Evolutionary conservation across 2,888 invertebrate species (phyloP).

Genomic region (Drosophila ustulata): DNA sequence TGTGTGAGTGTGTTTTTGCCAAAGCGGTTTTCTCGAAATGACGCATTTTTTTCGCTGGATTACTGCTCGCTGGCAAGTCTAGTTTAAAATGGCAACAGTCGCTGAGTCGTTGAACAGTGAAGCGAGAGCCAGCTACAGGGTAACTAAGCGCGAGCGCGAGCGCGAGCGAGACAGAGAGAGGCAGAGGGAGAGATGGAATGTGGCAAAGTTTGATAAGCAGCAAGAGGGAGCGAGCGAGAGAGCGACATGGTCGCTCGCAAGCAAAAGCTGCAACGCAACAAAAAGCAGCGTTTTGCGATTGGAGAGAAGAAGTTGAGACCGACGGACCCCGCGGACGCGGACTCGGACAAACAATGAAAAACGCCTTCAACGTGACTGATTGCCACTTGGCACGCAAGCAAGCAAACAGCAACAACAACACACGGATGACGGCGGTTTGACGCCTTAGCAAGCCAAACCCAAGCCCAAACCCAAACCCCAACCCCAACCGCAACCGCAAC

Average conservation of each 20-base stretch:
- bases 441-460: conserved; percentile 28
- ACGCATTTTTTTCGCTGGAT: conserved; percentile 32
- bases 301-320: conserved; percentile 64
- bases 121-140: conserved; percentile 1
- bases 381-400: conserved; percentile 78
- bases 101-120: conserved; percentile 36
- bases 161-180: conserved; percentile 23
- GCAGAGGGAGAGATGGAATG: conserved; percentile 7
- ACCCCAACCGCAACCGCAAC: conserved; percentile 5
- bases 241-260: conserved; percentile 4
- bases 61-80: conserved; percentile 1
- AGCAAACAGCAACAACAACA: conserved; percentile 15
- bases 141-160: conserved; percentile 3
- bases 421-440: conserved; percentile 16
- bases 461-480: background rate
- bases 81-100: conserved; percentile 73
- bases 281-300: conserved; percentile 74
- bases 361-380: conserved; percentile 78
- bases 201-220: conserved; percentile 1
- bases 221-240: conserved; percentile 8
- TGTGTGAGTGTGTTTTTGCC: conserved; percentile 13
- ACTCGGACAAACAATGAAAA: conserved; percentile 60
- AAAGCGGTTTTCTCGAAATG: conserved; percentile 49
- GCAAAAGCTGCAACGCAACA: conserved; percentile 53
- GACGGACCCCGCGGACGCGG: conserved; percentile 59